phyloP scores from a whole-genome alignment of 92 coral and sea anemone species.

The Epizoanthus fatuus region DNA sequence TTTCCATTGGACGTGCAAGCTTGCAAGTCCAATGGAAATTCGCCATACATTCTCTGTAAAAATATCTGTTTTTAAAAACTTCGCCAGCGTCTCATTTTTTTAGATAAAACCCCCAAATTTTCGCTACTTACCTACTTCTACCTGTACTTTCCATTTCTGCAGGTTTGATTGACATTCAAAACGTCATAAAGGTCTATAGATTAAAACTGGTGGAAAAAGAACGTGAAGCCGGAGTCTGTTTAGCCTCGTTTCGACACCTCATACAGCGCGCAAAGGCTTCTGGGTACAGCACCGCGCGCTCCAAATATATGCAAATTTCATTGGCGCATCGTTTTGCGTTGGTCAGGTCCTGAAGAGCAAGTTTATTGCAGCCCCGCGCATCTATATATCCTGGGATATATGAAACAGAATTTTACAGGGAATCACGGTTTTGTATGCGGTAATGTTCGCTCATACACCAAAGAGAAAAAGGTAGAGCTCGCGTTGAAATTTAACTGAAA shows the following conservation, averaged over 20 bases:
- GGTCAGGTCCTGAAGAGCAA: slow-evolving; percentile 23
- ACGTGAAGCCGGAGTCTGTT: too few species aligned
- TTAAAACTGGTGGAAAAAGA: too few species aligned
- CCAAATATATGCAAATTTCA: slow-evolving; percentile 92
- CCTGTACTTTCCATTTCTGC: too few species aligned
- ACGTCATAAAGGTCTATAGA: too few species aligned
- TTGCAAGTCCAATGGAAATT: too few species aligned
- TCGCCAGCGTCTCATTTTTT: too few species aligned
- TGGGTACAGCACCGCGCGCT: slow-evolving; percentile 95
- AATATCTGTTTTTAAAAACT: too few species aligned
- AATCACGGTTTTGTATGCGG: slow-evolving; percentile 13
- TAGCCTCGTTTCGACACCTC: slow-evolving; percentile 72
- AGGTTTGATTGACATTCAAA: too few species aligned
- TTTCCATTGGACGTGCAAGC: too few species aligned
- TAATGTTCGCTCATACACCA: slow-evolving; percentile 15
- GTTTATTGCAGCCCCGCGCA: slow-evolving; percentile 36
- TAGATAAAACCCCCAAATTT: too few species aligned
- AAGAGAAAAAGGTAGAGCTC: slow-evolving; percentile 32
- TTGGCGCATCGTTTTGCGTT: slow-evolving; percentile 68
- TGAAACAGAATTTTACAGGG: background rate
- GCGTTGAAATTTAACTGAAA: slow-evolving; percentile 8
- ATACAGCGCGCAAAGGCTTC: slow-evolving; percentile 38
- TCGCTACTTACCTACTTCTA: too few species aligned
- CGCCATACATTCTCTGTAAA: too few species aligned
- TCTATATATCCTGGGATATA: background rate